Percentiles rank a stretch among this genome's conserved stretches.
These are phyloP conservation scores for Sapayoa aenigma DNA, from an alignment of 2,113 vertebrate species.

Conservation along the genomic window DNA sequence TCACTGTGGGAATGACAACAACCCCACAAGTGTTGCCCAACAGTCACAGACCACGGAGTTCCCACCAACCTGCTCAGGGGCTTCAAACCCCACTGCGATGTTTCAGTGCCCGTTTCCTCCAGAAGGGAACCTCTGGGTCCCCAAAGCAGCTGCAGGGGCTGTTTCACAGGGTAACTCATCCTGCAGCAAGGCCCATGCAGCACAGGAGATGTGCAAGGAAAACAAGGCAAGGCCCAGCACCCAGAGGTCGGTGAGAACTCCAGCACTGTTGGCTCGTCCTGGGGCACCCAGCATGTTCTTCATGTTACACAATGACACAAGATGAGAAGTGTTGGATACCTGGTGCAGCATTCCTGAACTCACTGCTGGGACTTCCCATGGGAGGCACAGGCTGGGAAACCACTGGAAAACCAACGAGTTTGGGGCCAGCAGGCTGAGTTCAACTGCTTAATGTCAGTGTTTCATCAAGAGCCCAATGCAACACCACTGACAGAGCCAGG, in stretches of 20 bases:
- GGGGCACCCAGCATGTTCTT: not conserved
- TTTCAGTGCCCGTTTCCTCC: not conserved
- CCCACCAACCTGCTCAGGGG: rapidly evolving
- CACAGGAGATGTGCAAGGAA: not conserved
- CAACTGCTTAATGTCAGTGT: not conserved
- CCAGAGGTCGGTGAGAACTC: not conserved
- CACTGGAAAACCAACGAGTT: not conserved
- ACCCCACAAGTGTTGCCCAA: rapidly evolving
- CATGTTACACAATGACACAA: not conserved
- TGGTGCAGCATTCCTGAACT: not conserved
- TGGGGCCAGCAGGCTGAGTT: not conserved
- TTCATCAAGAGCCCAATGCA: not conserved
- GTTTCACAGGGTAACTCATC: not conserved
- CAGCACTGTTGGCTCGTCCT: not conserved
- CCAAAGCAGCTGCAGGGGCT: rapidly evolving
- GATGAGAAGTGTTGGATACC: not conserved
- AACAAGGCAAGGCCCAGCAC: not conserved
- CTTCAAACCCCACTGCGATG: not conserved
- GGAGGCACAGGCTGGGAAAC: not conserved
- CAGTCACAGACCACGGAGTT: rapidly evolving
- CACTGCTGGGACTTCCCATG: not conserved
- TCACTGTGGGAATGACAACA: not conserved
- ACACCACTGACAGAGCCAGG: not conserved
- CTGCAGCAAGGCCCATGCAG: not conserved
- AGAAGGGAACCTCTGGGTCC: not conserved